These are phyloP conservation scores for Hippocampus zosterae DNA, from an alignment of 2,113 vertebrate species.

Conservation along the genomic window DNA sequence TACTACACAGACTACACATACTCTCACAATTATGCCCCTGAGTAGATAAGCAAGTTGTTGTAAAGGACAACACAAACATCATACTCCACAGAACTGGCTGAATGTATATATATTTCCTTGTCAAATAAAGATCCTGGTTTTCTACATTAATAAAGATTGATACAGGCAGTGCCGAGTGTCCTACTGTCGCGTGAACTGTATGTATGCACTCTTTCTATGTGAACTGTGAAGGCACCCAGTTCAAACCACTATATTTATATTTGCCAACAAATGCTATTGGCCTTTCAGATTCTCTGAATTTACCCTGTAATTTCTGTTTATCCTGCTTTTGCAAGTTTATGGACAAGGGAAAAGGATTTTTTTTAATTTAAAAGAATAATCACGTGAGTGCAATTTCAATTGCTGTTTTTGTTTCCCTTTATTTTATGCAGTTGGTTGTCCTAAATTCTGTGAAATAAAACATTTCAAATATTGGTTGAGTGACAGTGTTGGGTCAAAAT, in stretches of 20 bases:
- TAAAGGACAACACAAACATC: conserved; percentile 38
- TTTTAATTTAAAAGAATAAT: conserved; percentile 69
- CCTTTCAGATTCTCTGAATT: conserved; percentile 69
- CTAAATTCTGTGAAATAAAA: conserved; percentile 72
- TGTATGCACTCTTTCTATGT: conserved; percentile 68
- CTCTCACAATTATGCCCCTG: conserved; percentile 63
- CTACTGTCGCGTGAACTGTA: conserved; percentile 63
- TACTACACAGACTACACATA: conserved; percentile 73
- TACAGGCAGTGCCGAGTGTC: conserved; percentile 66
- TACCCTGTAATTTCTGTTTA: conserved; percentile 59
- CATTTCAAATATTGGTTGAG: conserved; percentile 67
- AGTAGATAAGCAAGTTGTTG: conserved; percentile 63
- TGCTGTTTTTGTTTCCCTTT: conserved; percentile 61
- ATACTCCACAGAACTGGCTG: conserved; percentile 57
- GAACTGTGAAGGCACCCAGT: conserved; percentile 66
- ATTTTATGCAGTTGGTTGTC: conserved; percentile 73
- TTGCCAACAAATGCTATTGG: conserved; percentile 73
- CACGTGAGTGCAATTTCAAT: conserved; percentile 57
- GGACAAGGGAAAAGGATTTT: conserved; percentile 70
- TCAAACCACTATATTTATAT: conserved; percentile 83
- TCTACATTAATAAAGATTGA: conserved; percentile 69
- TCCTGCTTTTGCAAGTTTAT: conserved; percentile 65
- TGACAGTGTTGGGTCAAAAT: conserved; percentile 51
- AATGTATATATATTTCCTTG: conserved; percentile 76
- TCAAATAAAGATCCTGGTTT: conserved; percentile 61